Conservation (phyloP, 2,797 vertebrate genomes). For the Gymnopithys bicolor region DNA sequence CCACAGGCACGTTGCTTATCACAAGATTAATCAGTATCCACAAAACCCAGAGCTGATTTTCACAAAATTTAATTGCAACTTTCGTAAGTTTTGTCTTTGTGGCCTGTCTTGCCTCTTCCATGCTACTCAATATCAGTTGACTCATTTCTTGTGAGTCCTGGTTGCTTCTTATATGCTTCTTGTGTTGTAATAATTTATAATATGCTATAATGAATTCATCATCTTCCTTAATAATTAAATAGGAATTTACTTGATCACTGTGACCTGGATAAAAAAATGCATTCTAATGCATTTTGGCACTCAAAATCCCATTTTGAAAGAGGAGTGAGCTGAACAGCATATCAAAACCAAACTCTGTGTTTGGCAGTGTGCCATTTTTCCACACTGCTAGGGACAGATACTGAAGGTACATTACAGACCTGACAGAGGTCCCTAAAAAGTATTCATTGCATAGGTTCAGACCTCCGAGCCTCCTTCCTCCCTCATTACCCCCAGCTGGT, state of each 20-base stretch:
- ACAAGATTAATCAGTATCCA: neutral
- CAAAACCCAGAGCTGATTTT: neutral
- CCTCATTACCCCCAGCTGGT: neutral
- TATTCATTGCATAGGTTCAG: neutral
- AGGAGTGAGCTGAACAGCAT: neutral
- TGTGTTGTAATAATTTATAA: neutral
- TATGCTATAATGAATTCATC: neutral
- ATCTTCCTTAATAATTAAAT: constrained; percentile 2
- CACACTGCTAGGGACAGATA: accelerated
- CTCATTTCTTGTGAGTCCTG: neutral
- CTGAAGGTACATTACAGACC: neutral
- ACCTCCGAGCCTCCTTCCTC: neutral
- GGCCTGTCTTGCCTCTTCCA: neutral
- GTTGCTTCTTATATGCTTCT: neutral
- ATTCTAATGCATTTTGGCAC: neutral
- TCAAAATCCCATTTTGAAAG: neutral
- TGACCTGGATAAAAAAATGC: neutral
- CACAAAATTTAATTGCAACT: neutral
- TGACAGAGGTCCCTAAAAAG: neutral
- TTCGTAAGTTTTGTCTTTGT: neutral
- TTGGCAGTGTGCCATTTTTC: neutral
- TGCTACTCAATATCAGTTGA: neutral
- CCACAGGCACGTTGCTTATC: neutral
- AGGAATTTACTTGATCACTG: neutral
- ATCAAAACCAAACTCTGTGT: neutral